Base-by-base conservation (phyloP, 2,113 vertebrate species). In the Myxocyprinus asiaticus region DNA sequence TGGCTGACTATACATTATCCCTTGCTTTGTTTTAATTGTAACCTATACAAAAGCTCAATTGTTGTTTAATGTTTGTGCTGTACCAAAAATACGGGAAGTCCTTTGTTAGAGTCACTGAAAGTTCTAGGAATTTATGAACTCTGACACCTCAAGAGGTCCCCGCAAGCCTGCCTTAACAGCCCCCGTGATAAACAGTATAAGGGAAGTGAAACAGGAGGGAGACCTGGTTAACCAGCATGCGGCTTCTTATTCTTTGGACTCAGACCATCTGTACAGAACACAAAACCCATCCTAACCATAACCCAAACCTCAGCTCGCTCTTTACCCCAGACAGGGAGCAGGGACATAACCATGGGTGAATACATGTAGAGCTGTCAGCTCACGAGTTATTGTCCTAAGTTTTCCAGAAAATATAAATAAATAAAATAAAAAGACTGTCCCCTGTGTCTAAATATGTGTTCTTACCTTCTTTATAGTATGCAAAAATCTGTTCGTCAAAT, bases 51-150 rank as follows among this genome's bases (percentile, higher is more conserved):
- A 55, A 4, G 4, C 64, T 45, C 12, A 48, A 48, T 4, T 65
- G 74, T 50, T 55, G 56, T 53, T 59, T 78, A 63, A 74, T 73
- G 12, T 68, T 43, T 14, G 11, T 44, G 7, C 65, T 69, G 42
- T 1, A 5, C 58, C 33, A 47, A 17, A 43, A 76, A 67, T 1
- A 3, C 66, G 43, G 22, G 68, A 15, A n/a, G 53, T 56, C 69
- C 78, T 42, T 74, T 12, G 61, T 6, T 44, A 44, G 11, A 78
- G 69, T 80, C 71, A 83, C 61, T 76, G 14, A 63, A 70, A 70
- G 81, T 70, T 79, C 59, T 65, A 17, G 14, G 67, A 70, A 50
- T 59, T 51, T 61, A 79, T 65, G 67, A 83, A 50, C 42, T 58
- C 59, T 17, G 44, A 67, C n/a, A 67, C 81, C 63, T 61, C 50